These are phyloP conservation scores for Bhutanitis thaidina DNA, from an alignment of 2,888 invertebrate genomes.

Conservation along the genomic window DNA sequence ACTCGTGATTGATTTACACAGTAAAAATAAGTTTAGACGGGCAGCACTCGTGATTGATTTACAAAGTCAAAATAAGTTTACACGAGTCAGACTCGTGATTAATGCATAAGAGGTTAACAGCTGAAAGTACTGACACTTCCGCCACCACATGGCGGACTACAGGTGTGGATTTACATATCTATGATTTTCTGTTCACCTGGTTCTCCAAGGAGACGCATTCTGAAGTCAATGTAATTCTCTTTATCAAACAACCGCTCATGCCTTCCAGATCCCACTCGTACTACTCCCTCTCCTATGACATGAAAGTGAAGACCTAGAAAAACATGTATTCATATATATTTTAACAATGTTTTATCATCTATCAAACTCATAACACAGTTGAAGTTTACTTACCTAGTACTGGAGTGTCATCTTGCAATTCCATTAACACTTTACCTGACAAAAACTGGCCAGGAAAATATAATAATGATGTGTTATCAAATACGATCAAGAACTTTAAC, in stretches of 20 bases:
- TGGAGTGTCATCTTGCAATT: constrained; percentile 95
- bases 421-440: constrained; percentile 94
- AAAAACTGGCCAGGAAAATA: constrained; percentile 97
- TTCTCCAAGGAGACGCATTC: constrained; percentile 95
- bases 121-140: too few species aligned
- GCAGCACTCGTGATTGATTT: too few species aligned
- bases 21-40: too few species aligned
- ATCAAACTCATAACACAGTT: too few species aligned
- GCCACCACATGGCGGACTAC: too few species aligned
- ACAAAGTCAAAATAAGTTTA: too few species aligned
- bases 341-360: too few species aligned
- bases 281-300: constrained; percentile 96
- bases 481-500: constrained; percentile 94
- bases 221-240: constrained; percentile 96
- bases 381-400: constrained; percentile 83
- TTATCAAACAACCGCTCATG: constrained; percentile 93
- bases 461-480: constrained; percentile 94
- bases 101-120: too few species aligned
- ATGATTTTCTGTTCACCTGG: constrained; percentile 71
- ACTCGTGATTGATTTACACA: too few species aligned
- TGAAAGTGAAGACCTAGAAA: constrained; percentile 91
- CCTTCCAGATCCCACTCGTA: constrained; percentile 89
- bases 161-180: too few species aligned
- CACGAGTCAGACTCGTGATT: too few species aligned
- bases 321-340: background rate